Evolutionary conservation across 2,888 invertebrate genomes (phyloP), one percentile per base, ranked within the genome.

Genomic region (Halocaridina rubra): DNA sequence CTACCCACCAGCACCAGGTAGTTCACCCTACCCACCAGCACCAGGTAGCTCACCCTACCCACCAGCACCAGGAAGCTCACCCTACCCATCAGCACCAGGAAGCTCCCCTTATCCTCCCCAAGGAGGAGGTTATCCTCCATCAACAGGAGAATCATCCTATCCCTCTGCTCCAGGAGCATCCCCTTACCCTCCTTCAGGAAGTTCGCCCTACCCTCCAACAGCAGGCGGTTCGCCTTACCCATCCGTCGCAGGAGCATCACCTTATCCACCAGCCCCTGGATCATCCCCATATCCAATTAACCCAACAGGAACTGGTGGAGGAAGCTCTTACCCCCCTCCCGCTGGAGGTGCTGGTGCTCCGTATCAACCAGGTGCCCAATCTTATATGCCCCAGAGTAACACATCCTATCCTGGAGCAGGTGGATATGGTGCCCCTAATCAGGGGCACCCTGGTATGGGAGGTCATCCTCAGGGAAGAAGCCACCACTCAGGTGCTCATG

Each of bases 1-100:
- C 0, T 75, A 74, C 22, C 81, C 81, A n/a, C 81, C 81, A 27
- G 75, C 81, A 3, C 81, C 81, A 22, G 75, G 81, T 5, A 32
- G 32, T 3, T 46, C 69, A 3, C 64, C 57, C 4, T 82, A 82
- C 71, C 81, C 81, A 7, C 81, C 81, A 32, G 53, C 76, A 0
- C 61, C 80, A 8, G 76, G 76, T 8, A 53, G 67, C 13, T 64
- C 81, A 0, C 75, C 69, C 5, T 76, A 75, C 33, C 81, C 81
- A 16, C 81, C 81, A 8, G 76, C 81, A 5, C 80, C 80, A 64
- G 71, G 71, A 7, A 33, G 22, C 7, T 71, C 71, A 2, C 32
- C 33, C 0, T 71, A 71, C 33, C 69, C 69, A 3, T 30, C 69
- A n/a, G 74, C 27, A n/a, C 57, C 57, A 13, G 75, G 75, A 53